A percentile compares a stretch with the other conserved stretches of the same genome.
These are phyloP conservation scores for Brachyopa scutellaris DNA, from an alignment of 2,888 invertebrate species.

Conservation along the genomic window DNA sequence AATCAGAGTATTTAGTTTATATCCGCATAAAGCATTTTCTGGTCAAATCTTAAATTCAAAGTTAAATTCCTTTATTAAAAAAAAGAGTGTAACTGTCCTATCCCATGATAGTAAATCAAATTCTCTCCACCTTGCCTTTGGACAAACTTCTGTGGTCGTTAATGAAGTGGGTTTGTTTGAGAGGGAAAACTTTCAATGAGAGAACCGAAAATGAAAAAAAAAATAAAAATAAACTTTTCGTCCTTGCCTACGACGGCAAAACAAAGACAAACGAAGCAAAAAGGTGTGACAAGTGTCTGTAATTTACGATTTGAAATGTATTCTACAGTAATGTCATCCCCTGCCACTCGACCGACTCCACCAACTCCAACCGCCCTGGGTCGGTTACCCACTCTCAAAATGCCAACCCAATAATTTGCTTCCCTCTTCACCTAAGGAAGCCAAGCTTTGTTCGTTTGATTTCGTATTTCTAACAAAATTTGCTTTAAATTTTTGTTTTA, in stretches of 20 bases:
- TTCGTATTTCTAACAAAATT: constrained; percentile 26
- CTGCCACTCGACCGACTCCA: too few species aligned
- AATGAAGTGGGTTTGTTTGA: constrained; percentile 60
- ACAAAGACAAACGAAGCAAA: constrained; percentile 42
- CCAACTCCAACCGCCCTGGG: too few species aligned
- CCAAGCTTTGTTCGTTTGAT: constrained; percentile 5
- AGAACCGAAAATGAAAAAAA: constrained; percentile 4
- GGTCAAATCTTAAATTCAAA: too few species aligned
- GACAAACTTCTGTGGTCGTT: constrained; percentile 60
- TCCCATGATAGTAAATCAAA: constrained; percentile 57
- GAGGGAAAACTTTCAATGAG: constrained; percentile 24
- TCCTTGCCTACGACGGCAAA: neutral
- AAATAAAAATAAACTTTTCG: constrained; percentile 16
- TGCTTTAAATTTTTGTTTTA: neutral
- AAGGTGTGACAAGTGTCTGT: constrained; percentile 67
- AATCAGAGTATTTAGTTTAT: too few species aligned
- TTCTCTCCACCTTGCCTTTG: constrained; percentile 2
- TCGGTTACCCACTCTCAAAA: neutral
- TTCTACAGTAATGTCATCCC: constrained; percentile 35
- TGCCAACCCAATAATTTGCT: neutral
- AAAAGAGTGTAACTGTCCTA: too few species aligned
- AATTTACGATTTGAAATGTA: constrained; percentile 65
- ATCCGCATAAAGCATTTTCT: too few species aligned
- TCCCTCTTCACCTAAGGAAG: constrained; percentile 5
- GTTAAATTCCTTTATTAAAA: too few species aligned